Base-by-base conservation (phyloP, 2,113 vertebrate genomes). In the Xiphophorus maculatus region DNA sequence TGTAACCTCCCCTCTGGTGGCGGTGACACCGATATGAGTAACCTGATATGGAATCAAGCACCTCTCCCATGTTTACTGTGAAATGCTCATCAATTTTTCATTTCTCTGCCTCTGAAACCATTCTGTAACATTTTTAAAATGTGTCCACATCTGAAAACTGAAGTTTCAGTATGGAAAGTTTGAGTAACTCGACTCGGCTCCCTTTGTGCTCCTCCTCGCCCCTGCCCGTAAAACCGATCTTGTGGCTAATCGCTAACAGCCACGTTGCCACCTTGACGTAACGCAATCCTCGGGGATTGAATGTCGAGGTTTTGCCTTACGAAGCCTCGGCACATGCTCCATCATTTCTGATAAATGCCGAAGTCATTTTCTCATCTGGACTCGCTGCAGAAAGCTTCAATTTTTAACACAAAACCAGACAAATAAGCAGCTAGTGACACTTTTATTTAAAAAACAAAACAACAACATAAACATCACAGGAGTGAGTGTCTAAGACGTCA, bases 31-130 rank as follows among this genome's bases (percentile, higher is more conserved):
- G 86, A 92, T 84, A 84, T 35, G 22, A 75, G 89, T 71, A 84
- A 91, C 5, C 17, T 60, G 84, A 91, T 81, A 71, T 3, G 0
- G 54, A 64, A 1, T 14, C 0, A 1, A 65, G 28, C 25, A 62
- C 44, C 66, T 79, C 65, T 76, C 48, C 65, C 70, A 85, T 88
- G 88, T 90, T 89, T 88, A 86, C 88, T 67, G 83, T 82, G 70
- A 83, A 77, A 64, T 72, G 66, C 63, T 83, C 75, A 81, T 93
- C 6, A 5, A 89, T 84, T 28, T 89, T 88, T 91, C 76, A 15
- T n/a, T 19, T 27, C 4, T 66, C 28, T 66, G 65, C 37, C 65
- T 27, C 19, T 66, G 28, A 30, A 77, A 73, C 73, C 37, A 30
- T 3, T n/a, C 22, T 44, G 63, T 35, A n/a, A 58, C 25, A 58